phyloP scores from a whole-genome alignment of 2,888 invertebrate species.

The Malthinus seriepunctatus region DNA sequence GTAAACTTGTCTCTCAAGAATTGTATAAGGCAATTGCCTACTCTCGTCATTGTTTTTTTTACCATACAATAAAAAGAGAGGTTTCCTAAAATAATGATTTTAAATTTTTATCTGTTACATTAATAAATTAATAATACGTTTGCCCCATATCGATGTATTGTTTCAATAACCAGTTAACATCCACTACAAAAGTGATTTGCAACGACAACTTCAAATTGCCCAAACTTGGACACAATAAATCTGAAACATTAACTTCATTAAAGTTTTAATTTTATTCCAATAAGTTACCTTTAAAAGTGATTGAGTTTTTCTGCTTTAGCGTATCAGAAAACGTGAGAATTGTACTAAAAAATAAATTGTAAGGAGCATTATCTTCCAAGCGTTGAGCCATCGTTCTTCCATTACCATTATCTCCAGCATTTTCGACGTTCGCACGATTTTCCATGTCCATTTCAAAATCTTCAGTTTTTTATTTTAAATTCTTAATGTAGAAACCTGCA shows the following conservation, averaged over 20 bases:
- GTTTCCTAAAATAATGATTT: slow-evolving; percentile 61
- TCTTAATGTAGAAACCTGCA: no score
- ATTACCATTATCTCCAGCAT: no score
- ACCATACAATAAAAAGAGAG: slow-evolving; percentile 77
- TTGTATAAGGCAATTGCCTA: slow-evolving; percentile 63
- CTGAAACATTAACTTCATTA: slow-evolving; percentile 55
- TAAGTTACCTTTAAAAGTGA: slow-evolving; percentile 68
- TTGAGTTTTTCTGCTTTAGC: slow-evolving; percentile 65
- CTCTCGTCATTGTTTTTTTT: slow-evolving; percentile 60
- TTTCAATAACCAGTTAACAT: slow-evolving; percentile 84
- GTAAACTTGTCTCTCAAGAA: slow-evolving; percentile 67
- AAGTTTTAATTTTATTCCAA: background rate
- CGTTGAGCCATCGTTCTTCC: slow-evolving; percentile 66
- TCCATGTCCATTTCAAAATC: no score
- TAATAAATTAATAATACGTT: slow-evolving; percentile 66
- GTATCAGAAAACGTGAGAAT: slow-evolving; percentile 68
- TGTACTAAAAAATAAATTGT: slow-evolving; percentile 75
- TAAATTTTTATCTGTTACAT: slow-evolving; percentile 92
- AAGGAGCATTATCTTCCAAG: slow-evolving; percentile 69
- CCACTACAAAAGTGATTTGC: slow-evolving; percentile 93
- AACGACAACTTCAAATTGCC: slow-evolving; percentile 74
- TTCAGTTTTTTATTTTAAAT: no score
- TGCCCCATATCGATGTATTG: slow-evolving; percentile 81
- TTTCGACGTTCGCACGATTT: no score
- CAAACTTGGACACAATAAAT: slow-evolving; percentile 77